These are phyloP conservation scores for Leptothorax acervorum DNA, from an alignment of 2,888 invertebrate genomes.

Conservation along the genomic window DNA sequence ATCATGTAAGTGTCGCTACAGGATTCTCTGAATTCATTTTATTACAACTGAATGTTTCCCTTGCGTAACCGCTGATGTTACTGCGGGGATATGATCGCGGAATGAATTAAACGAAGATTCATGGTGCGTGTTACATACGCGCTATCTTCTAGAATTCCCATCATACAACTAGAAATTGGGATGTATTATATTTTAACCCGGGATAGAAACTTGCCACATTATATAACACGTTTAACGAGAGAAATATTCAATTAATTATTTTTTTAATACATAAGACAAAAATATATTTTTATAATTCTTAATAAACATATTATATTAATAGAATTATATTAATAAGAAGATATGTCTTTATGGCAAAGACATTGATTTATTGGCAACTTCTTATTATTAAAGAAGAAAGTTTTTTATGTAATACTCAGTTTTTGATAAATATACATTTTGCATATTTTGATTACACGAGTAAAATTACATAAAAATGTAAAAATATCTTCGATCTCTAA, in stretches of 20 bases:
- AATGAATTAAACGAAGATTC: constrained; percentile 28
- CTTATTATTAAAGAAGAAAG: not conserved
- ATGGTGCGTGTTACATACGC: not conserved
- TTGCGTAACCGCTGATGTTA: constrained; percentile 26
- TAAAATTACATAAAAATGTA: constrained; percentile 4
- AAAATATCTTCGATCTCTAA: not conserved
- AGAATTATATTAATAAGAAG: not conserved
- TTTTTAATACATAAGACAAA: not conserved
- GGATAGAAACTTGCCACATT: not conserved
- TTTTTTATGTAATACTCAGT: not conserved
- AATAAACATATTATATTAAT: not conserved
- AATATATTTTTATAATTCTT: not conserved
- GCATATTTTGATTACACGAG: not conserved
- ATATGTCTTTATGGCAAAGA: constrained; percentile 9
- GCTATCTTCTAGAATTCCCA: constrained; percentile 9
- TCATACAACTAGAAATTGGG: constrained; percentile 15
- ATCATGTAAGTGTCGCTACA: not conserved
- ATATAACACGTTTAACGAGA: not conserved
- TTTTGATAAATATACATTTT: not conserved
- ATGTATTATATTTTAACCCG: not conserved
- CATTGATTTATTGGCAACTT: not conserved
- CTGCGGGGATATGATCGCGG: not conserved
- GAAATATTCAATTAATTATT: constrained; percentile 1
- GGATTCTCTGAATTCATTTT: constrained; percentile 12
- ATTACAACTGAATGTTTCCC: constrained; percentile 1